These are phyloP conservation scores for Stenodema calcarata DNA, from an alignment of 2,888 invertebrate species.

Conservation along the genomic window DNA sequence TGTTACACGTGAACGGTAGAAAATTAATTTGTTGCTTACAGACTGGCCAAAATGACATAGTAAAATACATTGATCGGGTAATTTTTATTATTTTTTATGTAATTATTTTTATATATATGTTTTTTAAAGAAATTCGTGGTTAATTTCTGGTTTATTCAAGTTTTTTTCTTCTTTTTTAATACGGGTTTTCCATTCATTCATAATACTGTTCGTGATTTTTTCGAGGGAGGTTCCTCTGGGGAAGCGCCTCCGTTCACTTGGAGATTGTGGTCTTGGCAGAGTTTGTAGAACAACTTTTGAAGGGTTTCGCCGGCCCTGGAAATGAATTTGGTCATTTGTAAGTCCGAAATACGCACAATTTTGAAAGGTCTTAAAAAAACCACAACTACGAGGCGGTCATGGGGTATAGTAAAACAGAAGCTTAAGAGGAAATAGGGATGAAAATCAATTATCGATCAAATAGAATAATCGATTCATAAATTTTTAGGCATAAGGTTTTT, in stretches of 20 bases:
- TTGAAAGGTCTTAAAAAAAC: too few relatives aligned
- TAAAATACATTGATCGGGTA: background rate
- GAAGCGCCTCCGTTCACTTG: constrained; percentile 6
- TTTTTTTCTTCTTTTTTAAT: background rate
- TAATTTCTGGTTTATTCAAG: too few relatives aligned
- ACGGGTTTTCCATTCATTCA: background rate
- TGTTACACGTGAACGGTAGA: background rate
- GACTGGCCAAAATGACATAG: background rate
- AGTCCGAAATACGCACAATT: too few relatives aligned
- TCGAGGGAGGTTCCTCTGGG: constrained; percentile 33
- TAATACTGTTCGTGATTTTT: constrained; percentile 50
- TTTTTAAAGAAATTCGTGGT: too few relatives aligned
- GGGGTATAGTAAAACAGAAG: too few relatives aligned
- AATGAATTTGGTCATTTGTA: too few relatives aligned
- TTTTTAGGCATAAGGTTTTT: too few relatives aligned
- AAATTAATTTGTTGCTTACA: background rate
- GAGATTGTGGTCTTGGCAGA: constrained; percentile 68
- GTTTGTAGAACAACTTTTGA: constrained; percentile 74
- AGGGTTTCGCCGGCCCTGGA: constrained; percentile 77
- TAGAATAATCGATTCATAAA: too few relatives aligned
- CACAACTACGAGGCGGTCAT: too few relatives aligned
- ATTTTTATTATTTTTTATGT: background rate
- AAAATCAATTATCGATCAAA: too few relatives aligned
- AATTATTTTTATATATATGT: too few relatives aligned
- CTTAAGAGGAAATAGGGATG: too few relatives aligned